phyloP scores from a whole-genome alignment of 2,888 invertebrate species.

The Phyllotreta cruciferae region DNA sequence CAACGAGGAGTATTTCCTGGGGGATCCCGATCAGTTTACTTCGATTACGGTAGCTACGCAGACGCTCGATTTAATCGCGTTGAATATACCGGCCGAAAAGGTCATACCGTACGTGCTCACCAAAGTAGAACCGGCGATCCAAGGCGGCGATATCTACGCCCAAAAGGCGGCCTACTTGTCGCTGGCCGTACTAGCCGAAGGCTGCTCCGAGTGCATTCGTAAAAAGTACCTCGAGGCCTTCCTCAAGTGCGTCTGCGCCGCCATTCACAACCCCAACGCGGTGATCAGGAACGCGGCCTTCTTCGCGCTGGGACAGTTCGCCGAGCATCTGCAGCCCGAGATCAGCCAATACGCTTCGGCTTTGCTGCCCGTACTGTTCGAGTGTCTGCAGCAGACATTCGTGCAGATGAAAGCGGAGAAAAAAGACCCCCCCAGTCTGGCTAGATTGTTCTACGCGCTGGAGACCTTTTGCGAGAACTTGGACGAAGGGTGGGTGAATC shows the following conservation, averaged over 20 bases:
- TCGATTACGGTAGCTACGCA: conserved; percentile 75
- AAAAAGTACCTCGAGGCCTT: conserved; percentile 74
- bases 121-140: conserved; percentile 70
- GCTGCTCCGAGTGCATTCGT: conserved; percentile 77
- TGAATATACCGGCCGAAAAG: conserved; percentile 79
- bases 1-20: conserved; percentile 70
- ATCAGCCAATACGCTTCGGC: conserved; percentile 76
- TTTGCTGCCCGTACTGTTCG: conserved; percentile 75
- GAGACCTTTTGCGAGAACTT: conserved; percentile 83
- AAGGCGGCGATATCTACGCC: conserved; percentile 65
- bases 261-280: conserved; percentile 69
- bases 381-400: conserved; percentile 70
- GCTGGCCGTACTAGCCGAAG: conserved; percentile 79
- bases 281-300: conserved; percentile 78
- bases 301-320: conserved; percentile 81
- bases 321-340: conserved; percentile 76
- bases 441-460: conserved; percentile 79
- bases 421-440: conserved; percentile 69
- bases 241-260: conserved; percentile 73
- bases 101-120: conserved; percentile 73
- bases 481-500: conserved; percentile 63
- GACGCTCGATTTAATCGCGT: conserved; percentile 75
- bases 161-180: conserved; percentile 77
- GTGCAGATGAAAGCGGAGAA: conserved; percentile 64
- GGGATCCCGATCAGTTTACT: conserved; percentile 68